Percentiles rank a stretch among this genome's conserved stretches.
Conservation (phyloP, 2,797 vertebrate genomes). For the Coregonus suidteri region DNA sequence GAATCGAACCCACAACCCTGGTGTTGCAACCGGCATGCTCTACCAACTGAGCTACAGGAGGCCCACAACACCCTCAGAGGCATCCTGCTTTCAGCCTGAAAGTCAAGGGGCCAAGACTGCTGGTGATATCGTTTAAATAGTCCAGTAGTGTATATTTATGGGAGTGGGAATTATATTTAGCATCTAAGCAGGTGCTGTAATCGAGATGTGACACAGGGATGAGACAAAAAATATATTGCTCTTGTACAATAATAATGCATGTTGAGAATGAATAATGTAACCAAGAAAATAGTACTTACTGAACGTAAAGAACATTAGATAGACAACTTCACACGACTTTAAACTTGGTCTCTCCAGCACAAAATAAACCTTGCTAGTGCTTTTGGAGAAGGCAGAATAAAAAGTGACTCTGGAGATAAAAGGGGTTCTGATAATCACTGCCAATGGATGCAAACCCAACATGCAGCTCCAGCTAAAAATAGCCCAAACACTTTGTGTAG, state of each 20-base stretch:
- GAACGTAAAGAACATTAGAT: background rate
- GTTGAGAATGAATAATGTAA: background rate
- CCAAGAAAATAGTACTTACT: background rate
- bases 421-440: conserved; percentile 4
- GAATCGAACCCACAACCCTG: no score
- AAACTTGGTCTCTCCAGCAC: no score
- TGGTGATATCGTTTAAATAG: conserved; percentile 43
- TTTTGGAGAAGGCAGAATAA: background rate
- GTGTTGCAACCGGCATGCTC: no score
- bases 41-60: background rate
- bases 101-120: conserved; percentile 50
- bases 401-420: background rate
- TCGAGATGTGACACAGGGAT: background rate
- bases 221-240: background rate
- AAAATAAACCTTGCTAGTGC: background rate
- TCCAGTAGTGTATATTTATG: conserved; percentile 39
- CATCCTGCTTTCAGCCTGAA: conserved; percentile 48
- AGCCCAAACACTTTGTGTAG: background rate
- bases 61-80: conserved; percentile 53
- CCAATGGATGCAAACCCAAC: conserved; percentile 43
- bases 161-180: conserved; percentile 17
- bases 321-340: background rate
- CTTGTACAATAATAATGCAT: background rate
- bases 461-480: conserved; percentile 13
- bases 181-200: background rate